Evolutionary conservation across 2,113 vertebrate species (phyloP), one percentile per base, ranked within the genome.

Genomic region (Struthio camelus): DNA sequence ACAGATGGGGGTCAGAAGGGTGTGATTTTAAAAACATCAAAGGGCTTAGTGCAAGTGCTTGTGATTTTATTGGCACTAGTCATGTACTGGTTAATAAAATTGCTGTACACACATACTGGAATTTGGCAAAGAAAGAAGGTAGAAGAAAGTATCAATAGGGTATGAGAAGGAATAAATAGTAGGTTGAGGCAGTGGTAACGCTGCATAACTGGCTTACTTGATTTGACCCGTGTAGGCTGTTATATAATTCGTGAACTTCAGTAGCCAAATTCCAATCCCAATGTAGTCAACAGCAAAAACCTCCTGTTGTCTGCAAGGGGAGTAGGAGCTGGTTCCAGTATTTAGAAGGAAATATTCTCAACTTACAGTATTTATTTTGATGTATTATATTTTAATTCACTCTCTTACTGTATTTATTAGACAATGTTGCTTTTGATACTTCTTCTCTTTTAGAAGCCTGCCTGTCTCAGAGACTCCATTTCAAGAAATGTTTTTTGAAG

Each of bases 351-450:
- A 91, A 65, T 53, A 89, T 40, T 91, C 93, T 97, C 94, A 96
- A 96, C 70, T 97, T 81, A 95, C 86, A 61, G 11, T 81, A 86
- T 80, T 56, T 94, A 56, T 65, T 97, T 96, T 78, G 92, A 56
- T 53, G 20, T 80, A 24, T 95, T 92, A 4, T 12, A 34, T 85
- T 94, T 94, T 30, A 59, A 69, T 66, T 93, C 56, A 59, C 56
- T 91, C 86, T 80, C 8, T 27, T 44, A 91, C 54, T 85, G 67
- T 97, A 94, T 97, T 97, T 97, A 97, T 97, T 95, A 96, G 87
- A 62, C 58, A 78, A 51, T 85, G 50, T 94, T 93, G 76, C n/a
- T 91, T 94, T 94, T 69, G 89, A 77, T 90, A 78, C 61, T 97
- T 89, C 40, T 76, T 87, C 77, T 90, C 40, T 76, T 83, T 80